phyloP scores from a whole-genome alignment of 2,888 invertebrate species.

The Ptilodon capucinus region DNA sequence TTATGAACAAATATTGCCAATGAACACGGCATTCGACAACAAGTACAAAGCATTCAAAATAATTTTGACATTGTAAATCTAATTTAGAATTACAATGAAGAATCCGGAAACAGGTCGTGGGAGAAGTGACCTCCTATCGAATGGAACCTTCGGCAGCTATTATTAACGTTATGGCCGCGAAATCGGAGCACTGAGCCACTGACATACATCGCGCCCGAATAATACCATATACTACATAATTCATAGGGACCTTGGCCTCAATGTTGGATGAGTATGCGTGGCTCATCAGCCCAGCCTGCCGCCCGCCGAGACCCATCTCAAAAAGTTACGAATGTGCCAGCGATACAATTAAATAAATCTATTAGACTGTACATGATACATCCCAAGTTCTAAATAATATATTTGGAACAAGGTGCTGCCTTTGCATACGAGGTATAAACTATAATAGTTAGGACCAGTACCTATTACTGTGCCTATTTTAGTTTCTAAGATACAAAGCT shows the following conservation, averaged over 20 bases:
- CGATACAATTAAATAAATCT: too few relatives aligned
- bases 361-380: too few relatives aligned
- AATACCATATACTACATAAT: slow-evolving; percentile 81
- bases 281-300: slow-evolving; percentile 37
- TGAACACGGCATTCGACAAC: slow-evolving; percentile 10
- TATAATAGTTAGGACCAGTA: too few relatives aligned
- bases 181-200: slow-evolving; percentile 60
- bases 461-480: too few relatives aligned
- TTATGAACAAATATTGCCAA: neutral
- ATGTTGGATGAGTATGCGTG: slow-evolving; percentile 51
- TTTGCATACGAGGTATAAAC: too few relatives aligned
- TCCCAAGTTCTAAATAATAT: too few relatives aligned
- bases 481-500: too few relatives aligned
- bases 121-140: slow-evolving; percentile 72
- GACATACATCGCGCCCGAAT: slow-evolving; percentile 75
- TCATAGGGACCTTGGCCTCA: slow-evolving; percentile 78
- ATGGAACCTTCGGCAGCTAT: slow-evolving; percentile 74
- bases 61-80: slow-evolving; percentile 12
- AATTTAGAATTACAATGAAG: slow-evolving; percentile 42
- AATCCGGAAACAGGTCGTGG: slow-evolving; percentile 64
- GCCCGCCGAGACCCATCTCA: slow-evolving; percentile 27
- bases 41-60: slow-evolving; percentile 8
- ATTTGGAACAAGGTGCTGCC: too few relatives aligned
- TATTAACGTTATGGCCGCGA: slow-evolving; percentile 76
- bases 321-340: slow-evolving; percentile 25